Evolutionary conservation across 2,113 vertebrate genomes (phyloP).

Genomic region (Vulpes ferrilata): DNA sequence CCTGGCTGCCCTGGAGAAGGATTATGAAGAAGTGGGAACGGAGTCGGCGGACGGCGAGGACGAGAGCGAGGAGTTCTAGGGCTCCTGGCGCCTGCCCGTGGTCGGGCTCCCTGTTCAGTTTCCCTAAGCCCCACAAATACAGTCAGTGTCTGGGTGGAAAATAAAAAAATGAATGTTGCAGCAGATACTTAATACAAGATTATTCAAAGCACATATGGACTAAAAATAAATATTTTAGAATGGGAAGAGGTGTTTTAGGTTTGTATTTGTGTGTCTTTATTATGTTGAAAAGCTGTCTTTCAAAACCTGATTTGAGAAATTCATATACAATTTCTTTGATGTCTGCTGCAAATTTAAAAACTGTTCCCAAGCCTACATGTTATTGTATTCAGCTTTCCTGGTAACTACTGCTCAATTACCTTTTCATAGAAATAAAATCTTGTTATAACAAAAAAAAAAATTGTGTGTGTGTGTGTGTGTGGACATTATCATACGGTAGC

Average conservation of each 20-base stretch:
- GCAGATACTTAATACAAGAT: background rate
- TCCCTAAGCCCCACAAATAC: background rate
- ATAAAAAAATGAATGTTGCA: background rate
- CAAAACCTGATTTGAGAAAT: conserved; percentile 40
- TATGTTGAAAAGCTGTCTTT: conserved; percentile 54
- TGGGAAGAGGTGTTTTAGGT: conserved; percentile 34
- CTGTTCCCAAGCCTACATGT: background rate
- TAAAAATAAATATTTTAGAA: conserved; percentile 37
- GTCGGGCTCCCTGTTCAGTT: background rate
- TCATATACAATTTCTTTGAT: conserved; percentile 35
- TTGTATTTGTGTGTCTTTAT: conserved; percentile 35
- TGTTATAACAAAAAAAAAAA: background rate
- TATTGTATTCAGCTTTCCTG: conserved; percentile 42
- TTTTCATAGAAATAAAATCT: conserved; percentile 66
- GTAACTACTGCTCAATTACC: conserved; percentile 17
- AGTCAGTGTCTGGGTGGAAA: background rate
- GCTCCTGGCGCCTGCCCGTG: background rate
- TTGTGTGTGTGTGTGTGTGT: no score
- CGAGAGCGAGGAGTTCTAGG: no score
- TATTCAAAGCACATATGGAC: conserved; percentile 6
- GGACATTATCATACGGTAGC: background rate
- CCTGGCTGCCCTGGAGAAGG: no score
- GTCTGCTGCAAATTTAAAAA: conserved; percentile 44
- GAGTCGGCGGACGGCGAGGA: no score
- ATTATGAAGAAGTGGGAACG: no score